Evolutionary conservation across 2,888 invertebrate species (phyloP), one percentile per base, ranked within the genome.

Genomic region (Erynnis tages): DNA sequence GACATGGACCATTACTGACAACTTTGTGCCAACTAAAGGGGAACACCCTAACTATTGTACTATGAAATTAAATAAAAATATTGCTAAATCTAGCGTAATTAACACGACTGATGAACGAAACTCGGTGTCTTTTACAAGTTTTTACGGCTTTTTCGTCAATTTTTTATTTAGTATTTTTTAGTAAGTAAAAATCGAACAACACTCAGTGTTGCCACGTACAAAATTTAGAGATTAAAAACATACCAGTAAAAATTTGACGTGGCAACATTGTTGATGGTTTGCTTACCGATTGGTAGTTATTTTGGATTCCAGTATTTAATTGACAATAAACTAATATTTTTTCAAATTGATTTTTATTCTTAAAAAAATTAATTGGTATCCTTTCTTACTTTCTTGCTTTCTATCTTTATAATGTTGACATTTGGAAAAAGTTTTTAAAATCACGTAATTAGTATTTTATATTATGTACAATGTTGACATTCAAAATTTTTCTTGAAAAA

Each of bases 1-100:
- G 87, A 87, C 53, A 57, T 73, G 25, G 88, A 88, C 56, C 83
- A 85, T 56, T 89, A 88, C 79, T 89, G 85, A 88, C 82, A 57
- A 73, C 77, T 76, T 58, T 78, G 82, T 66, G 79, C 76, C 77
- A 71, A 70, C 55, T 55, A 77, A 25, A 77, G 68, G 76, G 70
- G 43, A 35, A 21, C 14, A 35, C 61, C 63, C 61, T 55, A 54
- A 57, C 59, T 62, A 62, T 59, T 58, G 50, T 55, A 58, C 53
- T 57, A 59, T 43, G 55, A 50, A 35, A 35, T 50, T 46, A 57
- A 54, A 55, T 30, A 56, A 54, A 54, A 54, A 45, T 35, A 58
- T 55, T 53, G 61, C 57, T 66, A 71, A 69, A 67, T 66, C 57
- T 66, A 67, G 62, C 45, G 56, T 69, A 61, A 65, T 56, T 60